Percentiles rank a stretch among this genome's conserved stretches.
Evolutionary conservation across 2,113 vertebrate genomes (phyloP).

Genomic region (Agelaius phoeniceus): DNA sequence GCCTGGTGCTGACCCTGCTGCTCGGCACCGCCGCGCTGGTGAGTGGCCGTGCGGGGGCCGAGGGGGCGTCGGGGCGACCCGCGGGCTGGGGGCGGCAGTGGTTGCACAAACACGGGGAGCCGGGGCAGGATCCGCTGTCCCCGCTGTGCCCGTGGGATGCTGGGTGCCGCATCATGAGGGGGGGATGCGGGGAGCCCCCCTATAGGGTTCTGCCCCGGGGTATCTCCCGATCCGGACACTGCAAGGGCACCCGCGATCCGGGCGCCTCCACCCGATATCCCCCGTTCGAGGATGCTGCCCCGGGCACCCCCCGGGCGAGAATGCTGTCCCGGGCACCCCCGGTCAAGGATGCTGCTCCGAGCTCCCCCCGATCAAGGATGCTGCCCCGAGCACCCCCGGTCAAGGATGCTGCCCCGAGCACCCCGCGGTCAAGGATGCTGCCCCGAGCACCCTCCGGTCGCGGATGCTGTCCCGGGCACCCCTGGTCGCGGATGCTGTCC

Average conservation of each 20-base stretch:
- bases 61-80: no score
- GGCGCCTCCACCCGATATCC: no score
- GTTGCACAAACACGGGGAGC: background rate
- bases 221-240: background rate
- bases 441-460: background rate
- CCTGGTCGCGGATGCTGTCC: background rate
- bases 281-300: background rate
- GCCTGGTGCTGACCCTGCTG: conserved; percentile 41
- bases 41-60: background rate
- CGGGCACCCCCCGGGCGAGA: background rate
- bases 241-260: background rate
- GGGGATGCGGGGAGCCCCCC: background rate
- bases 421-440: background rate
- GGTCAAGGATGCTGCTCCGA: no score
- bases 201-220: background rate
- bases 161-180: background rate
- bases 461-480: no score
- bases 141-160: background rate
- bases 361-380: no score
- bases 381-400: background rate
- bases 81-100: background rate
- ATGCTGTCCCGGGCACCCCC: background rate
- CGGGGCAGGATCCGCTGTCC: background rate
- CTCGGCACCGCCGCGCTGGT: conserved; percentile 44
- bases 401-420: background rate